Base-by-base conservation (phyloP, 2,113 vertebrate genomes). In the Monopterus albus region DNA sequence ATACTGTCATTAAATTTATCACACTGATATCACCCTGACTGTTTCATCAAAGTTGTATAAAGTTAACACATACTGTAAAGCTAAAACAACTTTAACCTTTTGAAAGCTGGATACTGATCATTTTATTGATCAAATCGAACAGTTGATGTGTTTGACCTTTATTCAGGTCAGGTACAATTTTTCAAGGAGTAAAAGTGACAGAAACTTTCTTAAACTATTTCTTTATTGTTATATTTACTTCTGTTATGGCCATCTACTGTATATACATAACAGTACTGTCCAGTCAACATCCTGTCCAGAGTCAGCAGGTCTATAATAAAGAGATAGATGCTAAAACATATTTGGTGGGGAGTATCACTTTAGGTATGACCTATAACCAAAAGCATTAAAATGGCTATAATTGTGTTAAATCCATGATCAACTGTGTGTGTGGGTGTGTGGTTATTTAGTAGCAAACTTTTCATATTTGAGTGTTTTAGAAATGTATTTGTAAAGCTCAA, bases 401-500 rank as follows among this genome's bases (percentile, higher is more conserved):
- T 43, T 59, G 20, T 18, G n/a, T 43, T 15, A 7, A 62, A 51
- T 35, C 31, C 18, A 25, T n/a, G 10, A 66, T 28, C 11, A 47
- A 15, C 23, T 8, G 52, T 17, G 35, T 61, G 55, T 42, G 1
- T 61, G n/a, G n/a, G 43, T 65, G 26, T 63, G 31, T 45, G 23
- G 29, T 39, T 52, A 31, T 46, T 43, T 52, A 36, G n/a, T 18
- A 33, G 36, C 57, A 51, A 7, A 58, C 7, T 21, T 59, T 68
- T 68, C 8, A 38, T 33, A 61, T 78, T 50, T 76, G 9, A 46
- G 4, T 17, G 29, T 14, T 51, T 59, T 8, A 33, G 40, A 72
- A 45, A 17, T 12, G n/a, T 43, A 20, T 70, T 28, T 68, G 38
- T 29, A 39, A 86, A 78, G 46, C 36, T 47, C 47, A 23, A 72